Conservation (phyloP, 2,797 vertebrate genomes). For the Platyrinchus mystaceus region DNA sequence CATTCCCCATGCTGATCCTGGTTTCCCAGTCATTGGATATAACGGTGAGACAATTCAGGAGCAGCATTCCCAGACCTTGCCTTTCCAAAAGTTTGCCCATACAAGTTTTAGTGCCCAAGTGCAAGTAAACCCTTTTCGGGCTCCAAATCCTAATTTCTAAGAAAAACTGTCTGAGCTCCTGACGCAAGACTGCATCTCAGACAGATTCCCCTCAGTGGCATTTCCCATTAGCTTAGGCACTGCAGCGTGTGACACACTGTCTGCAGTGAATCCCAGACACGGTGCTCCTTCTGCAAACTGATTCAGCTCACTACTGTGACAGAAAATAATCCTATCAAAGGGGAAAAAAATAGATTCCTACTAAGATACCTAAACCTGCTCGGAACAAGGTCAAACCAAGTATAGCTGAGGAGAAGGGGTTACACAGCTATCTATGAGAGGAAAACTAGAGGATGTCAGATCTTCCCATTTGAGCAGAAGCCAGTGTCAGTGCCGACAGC, state of each 20-base stretch:
- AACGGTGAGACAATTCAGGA: not conserved
- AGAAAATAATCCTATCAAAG: not conserved
- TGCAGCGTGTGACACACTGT: not conserved
- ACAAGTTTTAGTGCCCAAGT: not conserved
- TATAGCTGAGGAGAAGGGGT: not conserved
- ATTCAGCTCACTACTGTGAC: not conserved
- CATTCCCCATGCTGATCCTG: not conserved
- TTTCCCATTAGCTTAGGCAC: not conserved
- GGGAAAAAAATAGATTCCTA: not conserved
- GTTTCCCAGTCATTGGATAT: not conserved
- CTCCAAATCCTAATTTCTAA: not conserved
- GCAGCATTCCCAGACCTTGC: not conserved
- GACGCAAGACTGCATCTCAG: not conserved
- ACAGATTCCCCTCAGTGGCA: not conserved
- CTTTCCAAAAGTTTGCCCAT: not conserved
- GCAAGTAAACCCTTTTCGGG: not conserved
- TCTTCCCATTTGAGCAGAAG: not conserved
- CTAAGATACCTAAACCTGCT: not conserved
- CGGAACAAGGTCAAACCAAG: not conserved
- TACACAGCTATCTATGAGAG: not conserved
- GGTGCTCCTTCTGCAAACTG: not conserved
- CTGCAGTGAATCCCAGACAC: not conserved
- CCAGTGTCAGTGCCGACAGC: not conserved
- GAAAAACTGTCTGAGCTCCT: not conserved
- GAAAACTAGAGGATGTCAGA: not conserved